Evolutionary conservation across 1,140 invertebrate genomes (phyloP), one percentile per base, ranked within the genome.

Genomic region (Diploscapter pachys): DNA sequence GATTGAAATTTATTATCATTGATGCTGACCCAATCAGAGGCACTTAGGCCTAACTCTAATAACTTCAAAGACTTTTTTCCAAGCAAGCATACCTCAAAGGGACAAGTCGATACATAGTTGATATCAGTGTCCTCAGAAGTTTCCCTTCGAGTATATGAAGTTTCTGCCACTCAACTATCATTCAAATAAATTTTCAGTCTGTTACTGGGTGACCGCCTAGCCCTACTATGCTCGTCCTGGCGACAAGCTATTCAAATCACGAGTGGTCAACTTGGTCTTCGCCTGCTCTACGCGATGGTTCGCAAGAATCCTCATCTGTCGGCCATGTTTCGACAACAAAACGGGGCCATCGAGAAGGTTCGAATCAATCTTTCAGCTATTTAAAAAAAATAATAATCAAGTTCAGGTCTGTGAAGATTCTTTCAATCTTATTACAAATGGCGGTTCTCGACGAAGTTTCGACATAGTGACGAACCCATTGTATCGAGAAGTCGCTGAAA

Each of bases 241-340:
- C 48, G 68, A 56, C 61, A 71, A 9, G 75, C 75, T 8, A 64
- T 66, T 4, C 51, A 72, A 49, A 65, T 76, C 57, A 76, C 75
- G n/a, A 76, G 72, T 55, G 75, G 63, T 13, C 72, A 76, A 59
- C 57, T 76, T 56, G 75, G 75, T 67, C 54, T 72, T 6, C 52
- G 63, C 50, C 69, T 76, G 5, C 72, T 73, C 5, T 76, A 73
- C 54, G 55, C 72, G 9, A 76, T 76, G 69, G 13, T 76, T 13
- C 49, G 75, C 31, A 76, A 76, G 55, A 69, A 76, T 71, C 75
- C 75, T 51, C 59, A 64, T 52, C 71, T 72, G 57, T 59, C 57
- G 2, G 9, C 57, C 57, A 59, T 11, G 13, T 11, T 59, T 11
- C 13, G 57, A 59, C 9, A 59, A 13, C 9, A 13, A 59, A 59